Evolutionary conservation across 2,113 vertebrate genomes (phyloP).

Genomic region (Hyla sarda): DNA sequence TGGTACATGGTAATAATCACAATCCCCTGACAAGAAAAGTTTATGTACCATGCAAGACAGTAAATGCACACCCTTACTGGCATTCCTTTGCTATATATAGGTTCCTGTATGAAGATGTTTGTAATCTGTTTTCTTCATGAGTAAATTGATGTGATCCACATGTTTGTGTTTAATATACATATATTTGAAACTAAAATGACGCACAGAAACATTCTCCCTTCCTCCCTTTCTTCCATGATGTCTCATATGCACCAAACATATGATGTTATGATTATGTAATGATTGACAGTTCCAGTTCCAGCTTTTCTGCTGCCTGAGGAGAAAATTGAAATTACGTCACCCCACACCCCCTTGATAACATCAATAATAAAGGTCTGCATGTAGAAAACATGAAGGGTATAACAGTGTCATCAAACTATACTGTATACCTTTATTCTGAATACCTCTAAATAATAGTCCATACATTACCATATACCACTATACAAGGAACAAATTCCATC

Average conservation of each 20-base stretch:
- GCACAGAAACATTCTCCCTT: neutral
- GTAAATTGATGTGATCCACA: slow-evolving; percentile 23
- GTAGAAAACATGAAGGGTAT: too few species aligned
- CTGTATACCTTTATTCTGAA: too few species aligned
- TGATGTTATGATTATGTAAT: slow-evolving; percentile 11
- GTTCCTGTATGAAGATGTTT: neutral
- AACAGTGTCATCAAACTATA: too few species aligned
- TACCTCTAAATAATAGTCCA: too few species aligned
- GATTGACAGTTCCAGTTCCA: slow-evolving; percentile 6
- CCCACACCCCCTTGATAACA: too few species aligned
- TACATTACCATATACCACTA: too few species aligned
- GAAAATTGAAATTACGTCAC: too few species aligned
- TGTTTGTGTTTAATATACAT: slow-evolving; percentile 8
- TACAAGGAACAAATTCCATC: too few species aligned
- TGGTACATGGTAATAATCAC: neutral
- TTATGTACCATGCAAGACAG: neutral
- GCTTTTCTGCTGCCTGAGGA: too few species aligned
- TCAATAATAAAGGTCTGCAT: too few species aligned
- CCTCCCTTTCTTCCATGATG: neutral
- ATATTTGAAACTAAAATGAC: neutral
- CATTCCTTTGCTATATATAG: neutral
- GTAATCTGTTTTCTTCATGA: neutral
- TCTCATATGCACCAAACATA: neutral
- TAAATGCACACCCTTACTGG: neutral
- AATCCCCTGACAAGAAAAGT: neutral